phyloP scores from a whole-genome alignment of 2,797 vertebrate genomes.

The Leptodactylus fallax region DNA sequence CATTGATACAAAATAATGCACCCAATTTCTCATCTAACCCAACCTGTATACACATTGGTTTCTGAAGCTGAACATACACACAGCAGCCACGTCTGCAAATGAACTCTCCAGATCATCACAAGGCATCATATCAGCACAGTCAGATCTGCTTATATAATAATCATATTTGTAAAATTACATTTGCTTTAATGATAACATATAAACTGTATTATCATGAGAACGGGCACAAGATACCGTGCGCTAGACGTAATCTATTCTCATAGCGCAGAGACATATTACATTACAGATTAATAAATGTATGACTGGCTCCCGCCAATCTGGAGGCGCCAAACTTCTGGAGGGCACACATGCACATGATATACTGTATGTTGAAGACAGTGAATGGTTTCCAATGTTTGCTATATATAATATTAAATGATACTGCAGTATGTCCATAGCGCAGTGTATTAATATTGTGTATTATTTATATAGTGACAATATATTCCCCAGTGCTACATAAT shows the following conservation, averaged over 20 bases:
- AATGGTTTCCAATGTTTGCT: too few relatives aligned
- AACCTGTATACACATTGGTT: not conserved
- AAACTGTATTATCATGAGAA: slow-evolving; percentile 41
- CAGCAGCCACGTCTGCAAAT: not conserved
- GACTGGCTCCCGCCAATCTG: slow-evolving; percentile 35
- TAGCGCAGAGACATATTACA: slow-evolving; percentile 17
- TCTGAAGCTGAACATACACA: not conserved
- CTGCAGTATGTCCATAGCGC: too few relatives aligned
- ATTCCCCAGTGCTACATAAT: too few relatives aligned
- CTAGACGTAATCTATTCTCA: slow-evolving; percentile 1
- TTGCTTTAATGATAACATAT: slow-evolving; percentile 40
- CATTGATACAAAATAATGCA: not conserved
- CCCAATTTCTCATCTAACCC: not conserved
- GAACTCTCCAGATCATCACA: not conserved
- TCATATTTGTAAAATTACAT: slow-evolving; percentile 43
- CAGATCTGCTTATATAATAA: slow-evolving; percentile 29
- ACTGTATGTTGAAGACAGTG: too few relatives aligned
- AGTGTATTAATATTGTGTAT: too few relatives aligned
- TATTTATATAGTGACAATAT: too few relatives aligned
- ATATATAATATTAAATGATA: too few relatives aligned
- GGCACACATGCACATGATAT: not conserved
- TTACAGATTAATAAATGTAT: not conserved
- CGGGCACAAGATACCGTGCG: not conserved
- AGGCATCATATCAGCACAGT: not conserved
- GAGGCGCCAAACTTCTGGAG: not conserved